Percentiles rank a stretch among this genome's conserved stretches.
phyloP scores from a whole-genome alignment of 1,140 invertebrate genomes.

The Neodiprion pinetum region DNA sequence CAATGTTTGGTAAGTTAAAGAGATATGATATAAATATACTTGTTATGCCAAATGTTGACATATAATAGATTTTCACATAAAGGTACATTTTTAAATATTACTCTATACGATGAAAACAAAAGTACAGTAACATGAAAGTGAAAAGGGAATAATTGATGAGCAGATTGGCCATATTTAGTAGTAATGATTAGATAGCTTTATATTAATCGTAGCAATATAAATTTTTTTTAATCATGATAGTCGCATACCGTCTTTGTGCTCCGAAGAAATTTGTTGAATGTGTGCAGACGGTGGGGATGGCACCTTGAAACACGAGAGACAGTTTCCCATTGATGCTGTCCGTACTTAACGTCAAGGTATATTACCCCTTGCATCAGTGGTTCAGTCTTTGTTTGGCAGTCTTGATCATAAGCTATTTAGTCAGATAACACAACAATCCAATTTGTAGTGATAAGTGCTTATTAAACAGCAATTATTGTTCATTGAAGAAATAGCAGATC shows the following conservation, averaged over 20 bases:
- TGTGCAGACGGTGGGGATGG: conserved; percentile 67
- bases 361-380: conserved; percentile 56
- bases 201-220: conserved; percentile 11
- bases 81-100: no score
- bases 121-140: conserved; percentile 41
- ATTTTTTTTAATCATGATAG: conserved; percentile 7
- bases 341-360: conserved; percentile 50
- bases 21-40: conserved; percentile 34
- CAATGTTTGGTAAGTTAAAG: conserved; percentile 37
- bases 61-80: no score
- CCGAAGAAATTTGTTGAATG: conserved; percentile 60
- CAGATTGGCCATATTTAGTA: not conserved
- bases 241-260: conserved; percentile 70
- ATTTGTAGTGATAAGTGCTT: no score
- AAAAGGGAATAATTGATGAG: conserved; percentile 26
- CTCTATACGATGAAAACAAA: conserved; percentile 21
- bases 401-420: conserved; percentile 48
- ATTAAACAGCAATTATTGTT: no score
- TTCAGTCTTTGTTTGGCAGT: conserved; percentile 60
- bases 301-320: conserved; percentile 77
- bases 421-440: no score
- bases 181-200: conserved; percentile 22
- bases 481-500: no score
- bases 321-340: conserved; percentile 79
- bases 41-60: not conserved